These are phyloP conservation scores for Balaeniceps rex DNA, from an alignment of 2,113 vertebrate species.

Conservation along the genomic window DNA sequence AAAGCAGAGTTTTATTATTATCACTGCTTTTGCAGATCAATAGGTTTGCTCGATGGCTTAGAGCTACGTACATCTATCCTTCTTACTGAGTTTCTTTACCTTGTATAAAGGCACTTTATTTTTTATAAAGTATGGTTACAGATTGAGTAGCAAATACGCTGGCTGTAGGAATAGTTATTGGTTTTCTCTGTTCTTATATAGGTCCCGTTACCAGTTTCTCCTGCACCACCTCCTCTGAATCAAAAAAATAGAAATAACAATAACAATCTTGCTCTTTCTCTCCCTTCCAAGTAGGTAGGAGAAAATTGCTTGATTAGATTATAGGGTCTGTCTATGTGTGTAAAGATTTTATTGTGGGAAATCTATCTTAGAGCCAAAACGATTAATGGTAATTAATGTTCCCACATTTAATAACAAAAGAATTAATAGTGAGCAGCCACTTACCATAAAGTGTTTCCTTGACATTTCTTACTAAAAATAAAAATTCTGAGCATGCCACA, in stretches of 20 bases:
- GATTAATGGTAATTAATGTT: conserved; percentile 61
- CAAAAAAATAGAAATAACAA: background rate
- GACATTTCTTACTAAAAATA: conserved; percentile 32
- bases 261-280: background rate
- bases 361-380: conserved; percentile 16
- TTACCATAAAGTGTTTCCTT: conserved; percentile 36
- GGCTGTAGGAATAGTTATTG: background rate
- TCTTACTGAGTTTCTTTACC: background rate
- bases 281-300: conserved; percentile 36
- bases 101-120: background rate
- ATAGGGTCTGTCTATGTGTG: conserved; percentile 14
- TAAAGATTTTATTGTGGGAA: conserved; percentile 45
- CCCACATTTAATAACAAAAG: conserved; percentile 52
- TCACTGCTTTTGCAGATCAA: background rate
- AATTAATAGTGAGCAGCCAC: conserved; percentile 48
- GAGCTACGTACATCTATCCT: background rate
- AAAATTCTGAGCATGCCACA: background rate
- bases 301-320: conserved; percentile 58
- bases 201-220: background rate
- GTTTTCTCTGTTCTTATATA: background rate
- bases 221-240: background rate
- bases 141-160: background rate
- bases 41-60: background rate
- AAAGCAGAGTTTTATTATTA: background rate
- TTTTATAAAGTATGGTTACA: background rate